Base-by-base conservation (phyloP, 2,113 vertebrate genomes). In the Coptodon bakossiorum region DNA sequence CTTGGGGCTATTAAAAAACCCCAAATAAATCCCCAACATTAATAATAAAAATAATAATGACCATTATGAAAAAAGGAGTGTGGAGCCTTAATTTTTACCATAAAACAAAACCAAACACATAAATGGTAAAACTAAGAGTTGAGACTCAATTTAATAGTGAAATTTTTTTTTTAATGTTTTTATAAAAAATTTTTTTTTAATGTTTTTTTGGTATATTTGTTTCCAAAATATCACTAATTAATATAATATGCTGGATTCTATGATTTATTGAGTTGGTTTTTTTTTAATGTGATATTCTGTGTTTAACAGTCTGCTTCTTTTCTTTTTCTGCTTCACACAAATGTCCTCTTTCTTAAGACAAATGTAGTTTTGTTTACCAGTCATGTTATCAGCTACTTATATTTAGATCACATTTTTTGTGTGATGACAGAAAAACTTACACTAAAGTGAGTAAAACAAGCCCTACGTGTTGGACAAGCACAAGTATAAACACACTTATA, bases 211-310 rank as follows among this genome's bases (percentile, higher is more conserved):
- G 57, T 31, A 61, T 61, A 31, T 61, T 31, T 61, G 5, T 17
- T 61, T 31, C 0, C 3, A 17, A 10, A 61, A 31, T 31, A 17
- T 17, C 0, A 61, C 17, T 61, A 61, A 61, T 61, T 10, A 73
- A 45, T 73, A 27, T 45, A 43, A 71, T 73, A 10, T 73, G 9
- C 5, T 73, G 40, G 8, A 7, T 29, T 73, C 48, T 0, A 73
- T 11, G 1, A 73, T 24, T 40, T 14, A 16, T 45, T 10, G 27
- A 45, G 3, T n/a, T n/a, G 0, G 0, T 13, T 2, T 14, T 8
- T 6, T 38, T 66, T 71, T 1, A 17, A 76, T 19, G 9, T 76
- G 13, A 5, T 73, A 45, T 27, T 73, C 12, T 73, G 27, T 1
- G 0, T 48, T 5, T 76, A 48, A 48, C 0, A 45, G 3, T 73